Evolutionary conservation across 1,140 invertebrate genomes (phyloP).

Genomic region (Trichonephila clavipes): DNA sequence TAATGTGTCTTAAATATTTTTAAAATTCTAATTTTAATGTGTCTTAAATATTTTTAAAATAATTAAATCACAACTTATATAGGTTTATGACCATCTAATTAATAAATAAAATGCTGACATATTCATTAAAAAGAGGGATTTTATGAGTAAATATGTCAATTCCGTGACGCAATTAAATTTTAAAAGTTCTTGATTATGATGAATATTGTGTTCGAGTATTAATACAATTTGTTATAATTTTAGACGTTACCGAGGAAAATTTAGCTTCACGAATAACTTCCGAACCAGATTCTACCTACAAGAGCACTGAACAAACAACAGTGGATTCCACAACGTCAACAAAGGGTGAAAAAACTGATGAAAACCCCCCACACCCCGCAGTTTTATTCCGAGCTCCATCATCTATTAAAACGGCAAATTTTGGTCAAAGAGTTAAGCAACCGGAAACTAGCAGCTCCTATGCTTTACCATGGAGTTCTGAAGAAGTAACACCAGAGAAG

Average conservation of each 20-base stretch:
- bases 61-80: too few species aligned
- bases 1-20: too few species aligned
- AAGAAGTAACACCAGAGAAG: background rate
- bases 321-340: background rate
- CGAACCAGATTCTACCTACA: conserved; percentile 23
- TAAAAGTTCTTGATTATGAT: too few species aligned
- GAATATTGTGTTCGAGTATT: too few species aligned
- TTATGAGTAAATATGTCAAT: too few species aligned
- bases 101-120: too few species aligned
- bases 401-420: conserved; percentile 58
- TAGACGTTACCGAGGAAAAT: conserved; percentile 9
- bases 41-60: too few species aligned
- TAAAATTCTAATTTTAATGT: too few species aligned
- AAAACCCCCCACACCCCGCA: background rate
- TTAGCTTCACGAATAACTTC: conserved; percentile 38
- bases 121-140: too few species aligned
- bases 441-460: conserved; percentile 53
- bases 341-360: background rate
- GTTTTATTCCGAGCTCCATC: conserved; percentile 51
- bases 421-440: conserved; percentile 49
- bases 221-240: background rate
- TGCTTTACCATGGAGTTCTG: conserved; percentile 47
- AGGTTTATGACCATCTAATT: too few species aligned
- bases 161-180: too few species aligned
- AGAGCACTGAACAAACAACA: conserved; percentile 23